phyloP scores from a whole-genome alignment of 2,113 vertebrate species.

The Sphaerodactylus townsendi region DNA sequence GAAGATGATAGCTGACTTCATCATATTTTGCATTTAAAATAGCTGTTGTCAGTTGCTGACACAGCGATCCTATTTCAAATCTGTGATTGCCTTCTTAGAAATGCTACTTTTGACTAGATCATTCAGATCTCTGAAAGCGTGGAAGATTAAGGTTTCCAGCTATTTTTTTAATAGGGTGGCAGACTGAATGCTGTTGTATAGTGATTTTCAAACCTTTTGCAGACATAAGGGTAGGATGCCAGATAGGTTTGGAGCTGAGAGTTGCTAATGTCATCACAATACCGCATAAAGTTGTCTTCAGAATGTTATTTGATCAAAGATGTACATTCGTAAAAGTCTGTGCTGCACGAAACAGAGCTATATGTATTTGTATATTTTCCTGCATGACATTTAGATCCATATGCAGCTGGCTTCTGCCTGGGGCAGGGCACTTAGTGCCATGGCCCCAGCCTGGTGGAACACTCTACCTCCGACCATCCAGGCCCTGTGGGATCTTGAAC shows the following conservation, averaged over 20 bases:
- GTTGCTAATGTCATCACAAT: background rate
- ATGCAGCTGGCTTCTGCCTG: no score
- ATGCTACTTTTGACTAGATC: background rate
- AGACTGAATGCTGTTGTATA: background rate
- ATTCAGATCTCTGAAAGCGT: background rate
- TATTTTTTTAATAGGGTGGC: background rate
- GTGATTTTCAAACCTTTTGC: background rate
- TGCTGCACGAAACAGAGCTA: background rate
- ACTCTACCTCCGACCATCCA: no score
- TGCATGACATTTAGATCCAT: background rate
- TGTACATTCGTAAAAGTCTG: background rate
- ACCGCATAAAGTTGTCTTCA: background rate
- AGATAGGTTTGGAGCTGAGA: background rate
- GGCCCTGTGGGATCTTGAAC: no score
- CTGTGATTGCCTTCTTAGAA: background rate
- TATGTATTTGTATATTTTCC: background rate
- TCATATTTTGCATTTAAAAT: background rate
- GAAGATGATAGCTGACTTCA: background rate
- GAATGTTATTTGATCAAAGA: background rate
- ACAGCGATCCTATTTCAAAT: background rate
- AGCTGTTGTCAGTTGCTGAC: background rate
- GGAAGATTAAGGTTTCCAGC: background rate
- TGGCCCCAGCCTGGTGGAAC: no score
- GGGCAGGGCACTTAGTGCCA: no score
- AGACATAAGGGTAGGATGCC: background rate